phyloP scores from a whole-genome alignment of 2,113 vertebrate genomes.

The Saguinus imperator region DNA sequence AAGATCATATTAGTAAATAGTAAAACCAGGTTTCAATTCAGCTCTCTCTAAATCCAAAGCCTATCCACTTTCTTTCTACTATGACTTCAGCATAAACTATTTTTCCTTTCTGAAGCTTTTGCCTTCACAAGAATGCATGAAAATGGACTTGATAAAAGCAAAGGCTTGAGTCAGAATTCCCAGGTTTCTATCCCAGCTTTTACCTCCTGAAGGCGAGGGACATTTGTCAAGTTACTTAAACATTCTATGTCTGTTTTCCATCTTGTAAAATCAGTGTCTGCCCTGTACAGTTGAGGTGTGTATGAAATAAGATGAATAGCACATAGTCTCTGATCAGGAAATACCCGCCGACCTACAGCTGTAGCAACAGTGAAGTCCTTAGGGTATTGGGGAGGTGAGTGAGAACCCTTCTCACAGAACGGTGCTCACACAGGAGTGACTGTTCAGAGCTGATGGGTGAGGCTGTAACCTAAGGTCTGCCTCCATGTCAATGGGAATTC shows the following conservation, averaged over 20 bases:
- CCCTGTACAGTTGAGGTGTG: background rate
- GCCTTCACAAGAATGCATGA: background rate
- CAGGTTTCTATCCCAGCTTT: background rate
- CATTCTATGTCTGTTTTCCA: background rate
- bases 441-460: background rate
- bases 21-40: background rate
- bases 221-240: background rate
- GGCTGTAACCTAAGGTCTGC: background rate
- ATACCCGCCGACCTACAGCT: background rate
- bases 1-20: background rate
- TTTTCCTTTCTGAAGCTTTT: background rate
- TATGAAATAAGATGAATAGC: background rate
- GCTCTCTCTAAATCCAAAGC: background rate
- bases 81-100: background rate
- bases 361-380: background rate
- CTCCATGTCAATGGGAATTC: background rate
- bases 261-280: background rate
- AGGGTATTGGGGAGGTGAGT: accelerated
- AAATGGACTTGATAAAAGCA: background rate
- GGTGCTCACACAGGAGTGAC: accelerated
- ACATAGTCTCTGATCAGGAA: background rate
- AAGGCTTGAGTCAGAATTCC: background rate
- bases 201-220: background rate
- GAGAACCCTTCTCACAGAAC: accelerated
- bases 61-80: background rate